phyloP scores from a whole-genome alignment of 2,113 vertebrate species.

The Mormyrus iriodes region DNA sequence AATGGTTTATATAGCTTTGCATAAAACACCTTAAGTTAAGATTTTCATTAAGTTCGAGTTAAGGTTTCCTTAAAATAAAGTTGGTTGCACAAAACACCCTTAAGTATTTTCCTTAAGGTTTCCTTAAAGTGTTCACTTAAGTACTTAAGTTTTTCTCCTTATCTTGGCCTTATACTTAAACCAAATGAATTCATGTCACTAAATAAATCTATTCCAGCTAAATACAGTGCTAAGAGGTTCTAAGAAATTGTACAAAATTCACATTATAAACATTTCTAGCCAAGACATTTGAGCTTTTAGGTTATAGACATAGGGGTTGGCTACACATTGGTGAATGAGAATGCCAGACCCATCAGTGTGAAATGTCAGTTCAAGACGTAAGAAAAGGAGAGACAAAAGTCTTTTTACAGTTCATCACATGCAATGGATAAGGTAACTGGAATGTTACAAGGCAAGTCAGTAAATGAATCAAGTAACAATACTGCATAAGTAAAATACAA shows the following conservation, averaged over 20 bases:
- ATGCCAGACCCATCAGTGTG: not conserved
- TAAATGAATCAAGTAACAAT: not conserved
- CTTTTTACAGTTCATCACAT: constrained; percentile 8
- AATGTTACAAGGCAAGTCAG: not conserved
- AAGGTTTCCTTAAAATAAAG: too few species aligned
- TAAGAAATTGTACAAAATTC: not conserved
- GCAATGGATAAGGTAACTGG: not conserved
- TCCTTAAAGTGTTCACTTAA: too few species aligned
- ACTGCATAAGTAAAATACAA: not conserved
- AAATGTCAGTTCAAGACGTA: too few species aligned
- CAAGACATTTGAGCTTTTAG: not conserved
- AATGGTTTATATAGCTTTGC: too few species aligned
- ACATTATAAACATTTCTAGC: not conserved
- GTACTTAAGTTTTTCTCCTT: too few species aligned
- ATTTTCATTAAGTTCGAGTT: too few species aligned
- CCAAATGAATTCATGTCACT: too few species aligned
- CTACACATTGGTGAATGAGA: not conserved
- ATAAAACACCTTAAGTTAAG: too few species aligned
- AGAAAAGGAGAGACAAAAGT: not conserved
- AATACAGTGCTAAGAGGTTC: not conserved
- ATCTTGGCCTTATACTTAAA: too few species aligned
- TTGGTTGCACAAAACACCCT: too few species aligned
- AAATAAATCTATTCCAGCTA: not conserved
- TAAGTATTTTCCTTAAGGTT: too few species aligned
- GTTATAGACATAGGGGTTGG: not conserved